These are phyloP conservation scores for Gari tellinella DNA, from an alignment of 2,888 invertebrate species.

Conservation along the genomic window DNA sequence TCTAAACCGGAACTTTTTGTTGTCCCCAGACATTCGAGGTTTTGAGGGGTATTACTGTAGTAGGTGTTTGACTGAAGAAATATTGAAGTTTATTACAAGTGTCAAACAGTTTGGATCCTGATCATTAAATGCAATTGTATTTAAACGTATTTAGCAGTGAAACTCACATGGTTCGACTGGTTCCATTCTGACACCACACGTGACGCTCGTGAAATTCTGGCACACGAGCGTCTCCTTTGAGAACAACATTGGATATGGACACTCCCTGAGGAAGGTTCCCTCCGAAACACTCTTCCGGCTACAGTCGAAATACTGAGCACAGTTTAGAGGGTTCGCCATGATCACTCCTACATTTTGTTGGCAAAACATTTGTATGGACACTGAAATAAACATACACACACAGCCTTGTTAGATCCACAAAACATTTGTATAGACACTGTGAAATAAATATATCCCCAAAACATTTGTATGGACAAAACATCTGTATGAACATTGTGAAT, in stretches of 20 bases:
- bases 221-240: conserved; percentile 48
- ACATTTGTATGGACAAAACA: too few relatives aligned
- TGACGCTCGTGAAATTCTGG: conserved; percentile 62
- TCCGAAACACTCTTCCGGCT: conserved; percentile 57
- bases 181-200: conserved; percentile 60
- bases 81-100: too few relatives aligned
- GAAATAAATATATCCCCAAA: background rate
- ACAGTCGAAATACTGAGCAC: conserved; percentile 71
- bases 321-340: conserved; percentile 64
- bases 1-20: too few relatives aligned
- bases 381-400: conserved; percentile 43
- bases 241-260: conserved; percentile 70
- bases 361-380: conserved; percentile 58
- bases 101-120: too few relatives aligned
- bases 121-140: too few relatives aligned
- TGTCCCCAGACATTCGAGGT: too few relatives aligned
- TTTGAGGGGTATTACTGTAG: too few relatives aligned
- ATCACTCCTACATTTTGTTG: conserved; percentile 59
- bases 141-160: too few relatives aligned
- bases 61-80: too few relatives aligned
- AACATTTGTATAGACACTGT: background rate
- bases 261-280: conserved; percentile 66
- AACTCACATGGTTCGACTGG: conserved; percentile 64
- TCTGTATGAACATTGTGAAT: too few relatives aligned
- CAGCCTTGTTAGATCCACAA: background rate